Evolutionary conservation across 2,888 invertebrate species (phyloP).

Genomic region (Eugnorisma glareosa): DNA sequence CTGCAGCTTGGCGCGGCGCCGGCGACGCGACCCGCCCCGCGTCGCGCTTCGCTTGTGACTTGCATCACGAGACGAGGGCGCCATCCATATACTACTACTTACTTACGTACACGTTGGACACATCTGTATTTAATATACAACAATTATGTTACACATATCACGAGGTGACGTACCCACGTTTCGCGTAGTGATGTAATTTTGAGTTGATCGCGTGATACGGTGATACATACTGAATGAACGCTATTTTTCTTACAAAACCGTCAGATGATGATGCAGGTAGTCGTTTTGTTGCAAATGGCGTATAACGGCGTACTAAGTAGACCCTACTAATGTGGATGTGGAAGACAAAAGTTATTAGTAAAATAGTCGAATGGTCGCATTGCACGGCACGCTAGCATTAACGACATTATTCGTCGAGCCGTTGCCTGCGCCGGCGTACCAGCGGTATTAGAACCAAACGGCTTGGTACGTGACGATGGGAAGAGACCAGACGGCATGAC

Average conservation of each 20-base stretch:
- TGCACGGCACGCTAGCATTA: too few species aligned
- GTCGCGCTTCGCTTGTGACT: conserved; percentile 46
- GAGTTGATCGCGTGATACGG: conserved; percentile 70
- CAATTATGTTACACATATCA: conserved; percentile 76
- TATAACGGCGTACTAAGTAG: not conserved
- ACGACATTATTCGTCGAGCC: too few species aligned
- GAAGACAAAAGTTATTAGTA: not conserved
- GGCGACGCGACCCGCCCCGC: conserved; percentile 55
- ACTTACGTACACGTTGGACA: conserved; percentile 63
- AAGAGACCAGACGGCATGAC: too few species aligned
- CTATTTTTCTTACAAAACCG: conserved; percentile 66
- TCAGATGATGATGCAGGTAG: conserved; percentile 42
- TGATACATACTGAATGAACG: conserved; percentile 69
- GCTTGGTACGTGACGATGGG: too few species aligned
- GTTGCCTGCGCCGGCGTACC: too few species aligned
- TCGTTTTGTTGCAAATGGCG: conserved; percentile 1
- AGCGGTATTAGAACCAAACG: too few species aligned
- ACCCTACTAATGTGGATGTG: not conserved
- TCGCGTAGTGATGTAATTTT: conserved; percentile 81
- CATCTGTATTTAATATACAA: conserved; percentile 61
- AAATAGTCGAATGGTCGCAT: too few species aligned
- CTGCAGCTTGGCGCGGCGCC: conserved; percentile 76
- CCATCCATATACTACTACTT: conserved; percentile 60
- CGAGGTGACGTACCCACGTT: conserved; percentile 75
- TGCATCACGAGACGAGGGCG: conserved; percentile 80